Evolutionary conservation across 2,888 invertebrate species (phyloP).

Genomic region (Tenthredo notha): DNA sequence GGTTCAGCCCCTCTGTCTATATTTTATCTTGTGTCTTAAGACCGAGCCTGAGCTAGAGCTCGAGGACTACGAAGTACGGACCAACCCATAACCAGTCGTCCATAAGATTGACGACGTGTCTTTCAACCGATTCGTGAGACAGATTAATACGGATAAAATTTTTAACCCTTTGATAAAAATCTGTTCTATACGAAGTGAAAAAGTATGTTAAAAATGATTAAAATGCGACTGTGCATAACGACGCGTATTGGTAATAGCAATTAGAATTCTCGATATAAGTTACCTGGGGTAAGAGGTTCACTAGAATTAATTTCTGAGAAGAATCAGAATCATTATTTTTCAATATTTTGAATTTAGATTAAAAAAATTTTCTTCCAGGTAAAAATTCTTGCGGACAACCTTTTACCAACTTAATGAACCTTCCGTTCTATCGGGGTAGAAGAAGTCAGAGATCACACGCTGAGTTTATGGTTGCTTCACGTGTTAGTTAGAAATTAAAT

Average conservation of each 20-base stretch:
- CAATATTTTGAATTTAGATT: slow-evolving; percentile 37
- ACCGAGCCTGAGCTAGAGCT: not conserved
- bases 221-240: not conserved
- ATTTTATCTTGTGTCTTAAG: slow-evolving; percentile 37
- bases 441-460: slow-evolving; percentile 5
- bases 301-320: not conserved
- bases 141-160: slow-evolving; percentile 35
- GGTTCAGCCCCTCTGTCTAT: slow-evolving; percentile 47
- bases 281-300: not conserved
- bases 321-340: not conserved
- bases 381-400: not conserved
- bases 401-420: not conserved
- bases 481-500: slow-evolving; percentile 32
- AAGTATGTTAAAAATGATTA: not conserved
- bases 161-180: not conserved
- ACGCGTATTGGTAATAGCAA: not conserved
- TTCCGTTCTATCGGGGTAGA: not conserved
- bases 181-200: not conserved
- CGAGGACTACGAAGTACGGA: slow-evolving; percentile 25
- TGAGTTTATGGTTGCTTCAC: slow-evolving; percentile 34
- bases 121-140: slow-evolving; percentile 34
- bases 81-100: slow-evolving; percentile 33
- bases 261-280: not conserved
- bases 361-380: slow-evolving; percentile 18
- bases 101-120: slow-evolving; percentile 43